Evolutionary conservation across 2,113 vertebrate species (phyloP), one percentile per base, ranked within the genome.

Genomic region (Pantherophis guttatus): DNA sequence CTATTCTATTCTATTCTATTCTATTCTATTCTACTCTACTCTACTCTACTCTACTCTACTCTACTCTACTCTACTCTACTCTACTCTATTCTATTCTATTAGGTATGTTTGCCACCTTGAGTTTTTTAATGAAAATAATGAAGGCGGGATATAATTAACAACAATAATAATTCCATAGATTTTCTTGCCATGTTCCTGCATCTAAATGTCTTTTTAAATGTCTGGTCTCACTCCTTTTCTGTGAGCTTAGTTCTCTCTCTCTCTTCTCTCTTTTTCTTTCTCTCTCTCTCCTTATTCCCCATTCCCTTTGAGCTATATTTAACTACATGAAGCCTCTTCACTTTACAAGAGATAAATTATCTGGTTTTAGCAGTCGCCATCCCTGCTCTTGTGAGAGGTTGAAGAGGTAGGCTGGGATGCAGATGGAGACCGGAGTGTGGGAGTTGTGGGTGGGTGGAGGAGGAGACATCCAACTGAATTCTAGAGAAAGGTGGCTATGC

Each of bases 281-380:
- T 21, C 24, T 19, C 33, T 24, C 52, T 24, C 54, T 33, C 54
- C 65, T 1, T 2, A 8, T 39, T 29, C 33, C 11, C n/a, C 24
- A 29, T 39, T 48, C 26, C 92, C 52, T 55, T 19, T 3, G 44
- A n/a, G 44, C 92, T 93, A 93, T 86, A 93, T 93, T 93, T 93
- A 93, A 93, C 88, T 70, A 86, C 44, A 53, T 3, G 70, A 52
- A 90, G 21, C 70, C 92, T 81, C 87, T 54, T 92, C 53, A 53
- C 58, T 85, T 93, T 88, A 48, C 88, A 59, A 70, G 13, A 90
- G 92, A 93, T 70, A 86, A 90, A 90, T 81, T 70, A 88, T 6
- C 53, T 21, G 29, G 39, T 57, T 50, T 88, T 90, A 65, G 26
- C 62, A 93, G 92, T 70, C 85, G 88, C 87, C 88, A 93, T 93